These are phyloP conservation scores for Cydia strobilella DNA, from an alignment of 1,140 invertebrate genomes.

Conservation along the genomic window DNA sequence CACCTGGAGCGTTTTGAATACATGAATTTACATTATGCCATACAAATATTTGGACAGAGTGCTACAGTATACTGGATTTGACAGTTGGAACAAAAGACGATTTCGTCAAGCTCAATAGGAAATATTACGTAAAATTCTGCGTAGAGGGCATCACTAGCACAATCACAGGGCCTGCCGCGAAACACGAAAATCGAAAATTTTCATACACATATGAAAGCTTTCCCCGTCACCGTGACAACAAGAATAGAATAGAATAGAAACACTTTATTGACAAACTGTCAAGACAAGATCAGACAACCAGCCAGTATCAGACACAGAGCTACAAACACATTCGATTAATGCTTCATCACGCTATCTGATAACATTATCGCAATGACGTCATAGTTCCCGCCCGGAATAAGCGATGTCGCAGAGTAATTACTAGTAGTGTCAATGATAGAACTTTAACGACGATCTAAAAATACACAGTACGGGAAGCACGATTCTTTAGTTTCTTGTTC, in stretches of 20 bases:
- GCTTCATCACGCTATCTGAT: constrained; percentile 66
- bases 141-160: too few relatives aligned
- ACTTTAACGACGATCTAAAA: neutral
- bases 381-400: constrained; percentile 36
- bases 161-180: too few relatives aligned
- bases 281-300: constrained; percentile 51
- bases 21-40: too few relatives aligned
- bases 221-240: neutral
- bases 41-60: neutral
- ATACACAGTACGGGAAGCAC: neutral
- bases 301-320: constrained; percentile 15
- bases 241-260: too few relatives aligned
- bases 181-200: too few relatives aligned
- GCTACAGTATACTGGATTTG: neutral
- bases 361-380: constrained; percentile 62
- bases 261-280: too few relatives aligned
- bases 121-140: too few relatives aligned
- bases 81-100: neutral
- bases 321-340: constrained; percentile 64
- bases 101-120: neutral
- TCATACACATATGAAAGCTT: neutral
- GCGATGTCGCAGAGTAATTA: neutral
- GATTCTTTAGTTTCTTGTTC: too few relatives aligned
- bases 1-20: too few relatives aligned
- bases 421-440: neutral